Evolutionary conservation across 2,797 vertebrate species (phyloP), one percentile per base, ranked within the genome.

Genomic region (Lacerta bilineata): DNA sequence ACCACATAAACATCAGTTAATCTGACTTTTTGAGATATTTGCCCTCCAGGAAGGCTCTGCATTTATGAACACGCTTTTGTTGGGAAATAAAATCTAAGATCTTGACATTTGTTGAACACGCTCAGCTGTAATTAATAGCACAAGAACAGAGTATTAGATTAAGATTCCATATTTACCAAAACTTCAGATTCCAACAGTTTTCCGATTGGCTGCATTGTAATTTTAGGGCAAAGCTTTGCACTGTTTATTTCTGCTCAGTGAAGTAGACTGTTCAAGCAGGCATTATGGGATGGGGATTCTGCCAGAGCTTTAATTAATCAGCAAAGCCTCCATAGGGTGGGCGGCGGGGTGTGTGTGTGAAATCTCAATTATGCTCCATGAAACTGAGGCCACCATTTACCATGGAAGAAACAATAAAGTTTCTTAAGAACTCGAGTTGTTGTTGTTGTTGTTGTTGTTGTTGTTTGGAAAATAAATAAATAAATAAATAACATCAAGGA

Each of bases 301-400:
- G 23, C 46, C 46, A 50, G 11, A 50, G 46, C 11, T 50, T 50
- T 50, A 50, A 50, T 50, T 50, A 50, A 50, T 50, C 46, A 50
- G 46, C 1, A 50, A 50, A 50, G 11, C 46, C 11, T 50, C 46
- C 46, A 50, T 50, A 50, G 46, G 46, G 46, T 50, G 10, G 11
- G 46, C 0, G 10, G 46, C 10, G 46, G 10, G 10, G 0, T 10
- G 11, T 10, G 46, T 3, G 46, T 1, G 46, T 3, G 46, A 13
- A 50, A 50, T 11, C 10, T 10, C 46, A 13, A 50, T 50, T 50
- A 13, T 50, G 46, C 46, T 50, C 46, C 46, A 50, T 50, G 11
- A 50, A 50, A 50, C 46, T 50, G 46, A 50, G 46, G 46, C 46
- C 11, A 11, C 10, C 46, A 50, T 50, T 50, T 50, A 50, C 46